Evolutionary conservation across 2,797 vertebrate genomes (phyloP), one percentile per base, ranked within the genome.

Genomic region (Rhynchonycteris naso): DNA sequence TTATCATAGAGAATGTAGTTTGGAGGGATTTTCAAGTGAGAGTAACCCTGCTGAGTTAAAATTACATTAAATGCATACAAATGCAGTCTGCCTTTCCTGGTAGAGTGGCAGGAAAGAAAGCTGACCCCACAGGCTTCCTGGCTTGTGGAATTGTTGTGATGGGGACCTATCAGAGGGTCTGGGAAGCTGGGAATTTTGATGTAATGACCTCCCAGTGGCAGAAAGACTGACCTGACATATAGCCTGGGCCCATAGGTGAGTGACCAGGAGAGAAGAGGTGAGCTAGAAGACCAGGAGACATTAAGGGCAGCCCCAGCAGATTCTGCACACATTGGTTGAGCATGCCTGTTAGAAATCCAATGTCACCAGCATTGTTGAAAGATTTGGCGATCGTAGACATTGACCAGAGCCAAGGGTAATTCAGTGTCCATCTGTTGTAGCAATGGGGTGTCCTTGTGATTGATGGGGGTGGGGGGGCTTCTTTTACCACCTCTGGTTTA

Each of bases 291-390:
- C 21, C 1, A 52, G 24, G 5, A 56, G 78, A 59, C 35, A 14
- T 52, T 61, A 15, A 1, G 11, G 28, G 76, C 83, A 43, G 38
- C 71, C 24, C 5, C 35, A 16, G 9, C 3, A 2, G 12, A 9
- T 1, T 72, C 5, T 7, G 54, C 9, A 16, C 43, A 21, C 0
- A 0, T 0, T 2, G 22, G 1, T 3, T 58, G 21, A 18, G 11
- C 22, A 1, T 16, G 26, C 52, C 52, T 4, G 2, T 2, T 2
- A 1, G 52, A 92, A 78, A 61, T 66, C 26, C 43, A 10, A 3
- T 74, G 30, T n/a, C 38, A 7, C 43, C 19, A 19, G 33, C 5
- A 3, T 58, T 21, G 1, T 78, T 30, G 88, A 58, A 71, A 74
- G 47, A 71, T 52, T 16, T 68, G 26, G 4, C 21, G 1, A 0